phyloP scores from a whole-genome alignment of 2,888 invertebrate genomes.

The Rhagonycha lutea region DNA sequence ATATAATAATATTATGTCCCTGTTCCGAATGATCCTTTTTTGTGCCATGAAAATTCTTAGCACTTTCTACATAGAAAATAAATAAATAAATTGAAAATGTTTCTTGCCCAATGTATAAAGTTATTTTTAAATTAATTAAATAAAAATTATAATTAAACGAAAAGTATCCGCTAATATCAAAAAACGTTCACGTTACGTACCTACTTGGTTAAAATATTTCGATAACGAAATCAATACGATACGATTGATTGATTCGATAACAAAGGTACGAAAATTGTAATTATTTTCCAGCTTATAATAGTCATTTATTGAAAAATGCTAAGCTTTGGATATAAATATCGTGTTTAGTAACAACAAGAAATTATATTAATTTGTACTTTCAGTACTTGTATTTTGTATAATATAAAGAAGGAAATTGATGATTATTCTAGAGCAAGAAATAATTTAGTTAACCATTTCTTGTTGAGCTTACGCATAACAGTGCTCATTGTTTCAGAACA shows the following conservation, averaged over 20 bases:
- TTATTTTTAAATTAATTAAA: not conserved
- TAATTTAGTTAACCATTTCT: not conserved
- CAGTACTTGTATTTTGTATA: not conserved
- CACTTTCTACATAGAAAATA: not conserved
- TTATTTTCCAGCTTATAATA: not conserved
- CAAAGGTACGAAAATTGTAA: not conserved
- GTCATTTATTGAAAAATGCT: not conserved
- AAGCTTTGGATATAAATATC: not conserved
- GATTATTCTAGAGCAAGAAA: not conserved
- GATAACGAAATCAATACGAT: too few species aligned
- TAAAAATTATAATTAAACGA: not conserved
- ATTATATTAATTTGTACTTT: not conserved
- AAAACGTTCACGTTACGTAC: not conserved
- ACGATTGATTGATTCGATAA: too few species aligned
- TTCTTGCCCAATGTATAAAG: not conserved
- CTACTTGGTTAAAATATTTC: not conserved
- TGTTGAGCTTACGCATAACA: not conserved
- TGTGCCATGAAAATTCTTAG: too few species aligned
- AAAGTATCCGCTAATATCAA: not conserved
- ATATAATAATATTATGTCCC: too few species aligned
- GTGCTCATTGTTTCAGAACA: not conserved
- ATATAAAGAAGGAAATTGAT: not conserved
- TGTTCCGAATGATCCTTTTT: too few species aligned
- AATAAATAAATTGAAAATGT: not conserved
- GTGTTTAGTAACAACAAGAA: not conserved